Percentiles rank a stretch among this genome's conserved stretches.
Conservation (phyloP, 2,888 invertebrate genomes). For the Eurois occulta region DNA sequence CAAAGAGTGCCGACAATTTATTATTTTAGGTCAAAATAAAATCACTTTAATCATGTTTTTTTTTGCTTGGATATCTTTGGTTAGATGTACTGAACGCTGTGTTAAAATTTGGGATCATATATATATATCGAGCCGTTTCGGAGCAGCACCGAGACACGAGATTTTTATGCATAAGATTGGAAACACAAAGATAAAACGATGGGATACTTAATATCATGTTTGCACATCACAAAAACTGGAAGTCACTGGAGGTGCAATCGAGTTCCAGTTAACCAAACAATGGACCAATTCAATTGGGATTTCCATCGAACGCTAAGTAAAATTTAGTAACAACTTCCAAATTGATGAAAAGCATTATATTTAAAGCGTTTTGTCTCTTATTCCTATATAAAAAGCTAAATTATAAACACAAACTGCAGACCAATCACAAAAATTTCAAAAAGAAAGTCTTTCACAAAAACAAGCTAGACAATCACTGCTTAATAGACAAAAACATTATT, state of each 20-base stretch:
- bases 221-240: not conserved
- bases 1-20: too few relatives aligned
- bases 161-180: not conserved
- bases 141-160: too few relatives aligned
- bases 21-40: too few relatives aligned
- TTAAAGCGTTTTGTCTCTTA: not conserved
- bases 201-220: not conserved
- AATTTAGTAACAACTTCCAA: not conserved
- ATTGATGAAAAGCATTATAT: not conserved
- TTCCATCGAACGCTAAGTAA: not conserved
- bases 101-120: too few relatives aligned
- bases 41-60: too few relatives aligned
- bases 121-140: too few relatives aligned
- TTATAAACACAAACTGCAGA: not conserved
- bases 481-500: conserved; percentile 13
- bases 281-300: not conserved
- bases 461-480: conserved; percentile 6
- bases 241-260: too few relatives aligned
- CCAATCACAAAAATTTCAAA: conserved; percentile 5
- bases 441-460: conserved; percentile 6
- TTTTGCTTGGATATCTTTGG: too few relatives aligned
- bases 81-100: too few relatives aligned
- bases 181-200: not conserved
- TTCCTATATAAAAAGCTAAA: not conserved
- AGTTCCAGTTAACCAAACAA: not conserved